Conservation (phyloP, 2,113 vertebrate species). For the Bubo bubo region DNA sequence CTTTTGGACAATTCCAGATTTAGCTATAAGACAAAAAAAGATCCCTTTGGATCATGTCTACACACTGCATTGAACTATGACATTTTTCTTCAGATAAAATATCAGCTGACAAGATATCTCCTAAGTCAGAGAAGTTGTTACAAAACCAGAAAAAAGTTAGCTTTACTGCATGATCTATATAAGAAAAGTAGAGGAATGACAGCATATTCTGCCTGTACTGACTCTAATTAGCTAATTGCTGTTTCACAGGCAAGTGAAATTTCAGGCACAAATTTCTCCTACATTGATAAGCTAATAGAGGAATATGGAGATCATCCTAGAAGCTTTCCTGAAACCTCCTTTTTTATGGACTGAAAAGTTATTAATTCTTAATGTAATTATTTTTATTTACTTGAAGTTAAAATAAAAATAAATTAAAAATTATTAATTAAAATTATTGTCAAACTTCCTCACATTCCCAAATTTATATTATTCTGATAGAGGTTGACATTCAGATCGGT, state of each 20-base stretch:
- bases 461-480: neutral
- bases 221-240: neutral
- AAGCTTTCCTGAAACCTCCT: neutral
- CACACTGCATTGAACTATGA: neutral
- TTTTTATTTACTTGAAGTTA: neutral
- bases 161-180: neutral
- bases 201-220: neutral
- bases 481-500: fast-evolving
- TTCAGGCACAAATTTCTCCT: neutral
- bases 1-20: neutral
- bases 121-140: neutral
- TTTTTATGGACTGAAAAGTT: neutral
- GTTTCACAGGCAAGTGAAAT: neutral
- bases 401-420: neutral
- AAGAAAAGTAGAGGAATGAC: neutral
- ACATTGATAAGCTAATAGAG: neutral
- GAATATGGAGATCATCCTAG: neutral
- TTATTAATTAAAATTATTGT: neutral
- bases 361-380: neutral
- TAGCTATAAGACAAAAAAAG: neutral
- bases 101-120: neutral
- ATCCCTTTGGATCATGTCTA: neutral
- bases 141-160: neutral
- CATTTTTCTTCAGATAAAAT: neutral
- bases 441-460: neutral